Evolutionary conservation across 2,888 invertebrate species (phyloP).

Genomic region (Chaitophorus viminalis): DNA sequence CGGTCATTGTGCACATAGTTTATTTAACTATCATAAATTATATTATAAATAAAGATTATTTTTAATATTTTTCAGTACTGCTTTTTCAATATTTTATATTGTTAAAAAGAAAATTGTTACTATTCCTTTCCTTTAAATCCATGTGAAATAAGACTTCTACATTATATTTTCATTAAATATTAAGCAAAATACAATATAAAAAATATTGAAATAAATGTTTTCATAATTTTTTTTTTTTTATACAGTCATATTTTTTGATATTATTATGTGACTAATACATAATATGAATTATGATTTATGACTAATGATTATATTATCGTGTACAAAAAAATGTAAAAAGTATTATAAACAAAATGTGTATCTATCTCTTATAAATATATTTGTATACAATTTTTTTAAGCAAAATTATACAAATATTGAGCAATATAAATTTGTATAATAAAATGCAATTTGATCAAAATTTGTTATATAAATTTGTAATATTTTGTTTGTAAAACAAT

Average conservation of each 20-base stretch:
- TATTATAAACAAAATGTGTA: constrained; percentile 3
- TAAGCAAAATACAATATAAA: constrained; percentile 9
- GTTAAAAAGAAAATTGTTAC: not conserved
- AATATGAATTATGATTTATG: constrained; percentile 24
- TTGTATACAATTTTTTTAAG: constrained; percentile 26
- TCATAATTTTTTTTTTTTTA: not conserved
- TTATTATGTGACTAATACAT: constrained; percentile 15
- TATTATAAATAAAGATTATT: not conserved
- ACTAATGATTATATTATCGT: constrained; percentile 18
- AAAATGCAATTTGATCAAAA: constrained; percentile 1
- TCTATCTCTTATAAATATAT: constrained; percentile 41
- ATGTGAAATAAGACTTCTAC: not conserved
- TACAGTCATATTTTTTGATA: not conserved
- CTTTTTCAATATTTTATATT: not conserved
- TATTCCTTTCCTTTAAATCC: not conserved
- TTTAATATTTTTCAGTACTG: not conserved
- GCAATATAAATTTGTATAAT: constrained; percentile 39
- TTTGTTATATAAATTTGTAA: constrained; percentile 27
- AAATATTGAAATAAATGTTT: not conserved
- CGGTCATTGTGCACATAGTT: not conserved
- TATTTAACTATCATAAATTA: not conserved
- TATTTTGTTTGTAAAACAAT: constrained; percentile 15
- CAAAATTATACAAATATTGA: constrained; percentile 46
- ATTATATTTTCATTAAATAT: not conserved
- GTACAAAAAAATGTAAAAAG: constrained; percentile 24